Evolutionary conservation across 2,113 vertebrate species (phyloP), one percentile per base, ranked within the genome.

Genomic region (Gadus macrocephalus): DNA sequence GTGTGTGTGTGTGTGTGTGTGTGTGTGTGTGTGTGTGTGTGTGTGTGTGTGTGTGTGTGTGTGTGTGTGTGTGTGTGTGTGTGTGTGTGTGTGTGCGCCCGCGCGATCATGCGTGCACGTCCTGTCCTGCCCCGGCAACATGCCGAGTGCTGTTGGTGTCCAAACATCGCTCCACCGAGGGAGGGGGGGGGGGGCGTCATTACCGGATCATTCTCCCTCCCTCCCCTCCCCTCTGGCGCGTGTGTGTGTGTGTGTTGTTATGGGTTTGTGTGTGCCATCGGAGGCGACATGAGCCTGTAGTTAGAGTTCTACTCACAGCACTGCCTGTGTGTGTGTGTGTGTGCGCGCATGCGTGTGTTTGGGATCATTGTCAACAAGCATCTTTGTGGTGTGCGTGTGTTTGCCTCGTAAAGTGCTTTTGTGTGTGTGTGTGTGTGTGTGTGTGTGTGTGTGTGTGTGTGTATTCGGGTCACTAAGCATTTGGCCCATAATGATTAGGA

Each of bases 321-420:
- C 7, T 20, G 64, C 11, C 2, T 19, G 31, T 65, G 64, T 42
- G 64, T 65, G 63, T 64, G 63, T 66, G 42, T 66, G 65, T 66
- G 65, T 22, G n/a, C 22, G 42, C 6, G 3, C 53, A n/a, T 67
- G 49, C 15, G 20, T 27, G 22, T 55, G 66, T 28, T 22, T 25
- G 61, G 7, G 61, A 11, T 62, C 20, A 27, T 49, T 49, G 42
- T 49, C 42, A 49, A 12, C 42, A 49, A 49, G 42, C 42, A 49
- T 49, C 7, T 62, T 64, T 66, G 49, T 59, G 77, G 65, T 74
- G 67, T 55, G 73, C 79, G 14, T 79, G 70, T 81, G 56, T 78
- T 56, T 58, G 79, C 78, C 1, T 17, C 16, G 56, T 59, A 9
- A 20, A 59, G 82, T 55, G 62, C 70, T 49, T 25, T 27, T 64